Conservation (phyloP, 1,140 invertebrate species). For the Eriosoma lanigerum region DNA sequence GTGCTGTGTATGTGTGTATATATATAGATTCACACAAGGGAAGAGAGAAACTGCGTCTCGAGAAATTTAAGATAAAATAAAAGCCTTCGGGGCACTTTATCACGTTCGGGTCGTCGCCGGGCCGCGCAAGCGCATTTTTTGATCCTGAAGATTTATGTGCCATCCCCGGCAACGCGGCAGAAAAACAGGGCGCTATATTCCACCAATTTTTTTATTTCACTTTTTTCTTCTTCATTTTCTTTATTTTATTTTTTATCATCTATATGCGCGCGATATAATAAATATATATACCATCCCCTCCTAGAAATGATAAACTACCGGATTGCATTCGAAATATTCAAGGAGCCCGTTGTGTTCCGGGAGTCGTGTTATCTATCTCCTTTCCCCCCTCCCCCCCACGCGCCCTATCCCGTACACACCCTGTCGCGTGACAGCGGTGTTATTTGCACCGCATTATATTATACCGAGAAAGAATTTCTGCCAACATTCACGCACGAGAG, state of each 20-base stretch:
- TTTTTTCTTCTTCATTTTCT: background rate
- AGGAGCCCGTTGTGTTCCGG: constrained; percentile 39
- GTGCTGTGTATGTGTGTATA: too few species aligned
- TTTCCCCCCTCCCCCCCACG: background rate
- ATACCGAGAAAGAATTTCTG: constrained; percentile 7
- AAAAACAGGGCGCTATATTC: constrained; percentile 30
- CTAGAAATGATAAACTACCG: constrained; percentile 45
- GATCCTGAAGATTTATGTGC: constrained; percentile 43
- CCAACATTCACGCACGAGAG: constrained; percentile 26
- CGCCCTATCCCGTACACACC: background rate
- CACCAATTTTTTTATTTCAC: constrained; percentile 22
- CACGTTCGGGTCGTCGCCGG: constrained; percentile 47
- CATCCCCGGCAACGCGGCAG: constrained; percentile 15
- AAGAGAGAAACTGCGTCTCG: constrained; percentile 37
- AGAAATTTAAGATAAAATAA: constrained; percentile 51
- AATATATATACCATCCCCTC: background rate
- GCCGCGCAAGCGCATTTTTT: constrained; percentile 35
- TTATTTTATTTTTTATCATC: constrained; percentile 33
- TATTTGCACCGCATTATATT: constrained; percentile 44
- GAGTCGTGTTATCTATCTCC: constrained; percentile 29
- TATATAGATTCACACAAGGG: background rate
- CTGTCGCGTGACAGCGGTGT: background rate
- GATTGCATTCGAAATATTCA: constrained; percentile 50
- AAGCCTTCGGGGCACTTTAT: constrained; percentile 47
- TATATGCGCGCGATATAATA: constrained; percentile 1